These are phyloP conservation scores for Apaloderma vittatum DNA, from an alignment of 2,113 vertebrate species.

Conservation along the genomic window DNA sequence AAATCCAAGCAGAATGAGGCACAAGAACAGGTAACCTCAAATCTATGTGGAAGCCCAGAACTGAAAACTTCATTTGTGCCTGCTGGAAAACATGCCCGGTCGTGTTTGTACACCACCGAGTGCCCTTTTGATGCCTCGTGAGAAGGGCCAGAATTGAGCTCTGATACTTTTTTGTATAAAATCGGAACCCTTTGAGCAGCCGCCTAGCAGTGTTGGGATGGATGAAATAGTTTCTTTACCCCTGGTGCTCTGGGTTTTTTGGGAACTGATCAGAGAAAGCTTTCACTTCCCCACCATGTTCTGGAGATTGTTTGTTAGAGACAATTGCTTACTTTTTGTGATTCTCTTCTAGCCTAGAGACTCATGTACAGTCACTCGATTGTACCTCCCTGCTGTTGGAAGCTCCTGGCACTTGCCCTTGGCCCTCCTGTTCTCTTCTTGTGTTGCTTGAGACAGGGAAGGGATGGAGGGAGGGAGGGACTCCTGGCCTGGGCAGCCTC, in stretches of 20 bases:
- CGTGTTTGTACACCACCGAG: not conserved
- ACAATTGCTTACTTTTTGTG: not conserved
- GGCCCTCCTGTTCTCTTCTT: not conserved
- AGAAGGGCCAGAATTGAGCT: not conserved
- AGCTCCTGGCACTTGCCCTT: not conserved
- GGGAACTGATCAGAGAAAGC: not conserved
- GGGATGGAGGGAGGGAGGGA: not conserved
- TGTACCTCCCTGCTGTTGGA: not conserved
- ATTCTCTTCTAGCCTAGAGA: not conserved
- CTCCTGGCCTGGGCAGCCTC: slow-evolving; percentile 19
- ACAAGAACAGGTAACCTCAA: not conserved
- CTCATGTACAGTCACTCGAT: not conserved
- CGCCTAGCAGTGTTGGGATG: not conserved
- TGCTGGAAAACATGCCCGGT: not conserved
- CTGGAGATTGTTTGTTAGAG: not conserved
- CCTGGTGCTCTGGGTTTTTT: not conserved
- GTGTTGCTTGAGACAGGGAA: not conserved
- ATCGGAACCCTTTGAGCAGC: not conserved
- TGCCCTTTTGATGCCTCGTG: not conserved
- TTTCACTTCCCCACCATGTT: fast-evolving
- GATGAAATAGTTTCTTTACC: not conserved
- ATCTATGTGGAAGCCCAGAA: not conserved
- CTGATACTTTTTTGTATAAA: not conserved
- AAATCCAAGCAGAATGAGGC: not conserved
- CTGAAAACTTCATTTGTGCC: not conserved